These are phyloP conservation scores for Passer domesticus DNA, from an alignment of 2,113 vertebrate genomes.

Conservation along the genomic window DNA sequence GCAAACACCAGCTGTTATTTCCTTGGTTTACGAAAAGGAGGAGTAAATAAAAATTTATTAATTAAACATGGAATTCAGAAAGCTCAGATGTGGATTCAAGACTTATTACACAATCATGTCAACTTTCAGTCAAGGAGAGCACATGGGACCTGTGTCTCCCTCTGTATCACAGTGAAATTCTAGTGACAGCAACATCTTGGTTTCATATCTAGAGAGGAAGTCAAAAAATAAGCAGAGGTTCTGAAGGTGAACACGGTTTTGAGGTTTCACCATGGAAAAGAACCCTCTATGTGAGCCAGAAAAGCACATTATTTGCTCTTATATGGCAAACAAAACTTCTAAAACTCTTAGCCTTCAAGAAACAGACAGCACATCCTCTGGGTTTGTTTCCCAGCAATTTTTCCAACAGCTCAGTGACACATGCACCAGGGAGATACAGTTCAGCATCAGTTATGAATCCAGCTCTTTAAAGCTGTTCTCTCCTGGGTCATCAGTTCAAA, in stretches of 20 bases:
- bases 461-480: neutral
- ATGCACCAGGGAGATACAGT: neutral
- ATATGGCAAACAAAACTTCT: neutral
- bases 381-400: neutral
- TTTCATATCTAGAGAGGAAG: neutral
- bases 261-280: neutral
- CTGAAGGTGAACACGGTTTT: neutral
- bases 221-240: neutral
- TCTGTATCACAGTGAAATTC: neutral
- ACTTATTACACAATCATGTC: neutral
- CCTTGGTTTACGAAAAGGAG: neutral
- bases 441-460: neutral
- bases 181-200: neutral
- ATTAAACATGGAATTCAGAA: neutral
- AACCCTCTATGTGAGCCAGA: neutral
- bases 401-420: neutral
- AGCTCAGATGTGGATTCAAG: conserved; percentile 7
- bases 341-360: neutral
- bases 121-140: neutral
- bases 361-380: neutral
- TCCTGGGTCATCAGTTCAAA: neutral
- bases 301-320: neutral
- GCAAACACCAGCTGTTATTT: conserved; percentile 35
- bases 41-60: neutral
- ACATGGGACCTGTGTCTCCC: neutral